Evolutionary conservation across 2,888 invertebrate species (phyloP), one percentile per base, ranked within the genome.

Genomic region (Ceraclea dissimilis): DNA sequence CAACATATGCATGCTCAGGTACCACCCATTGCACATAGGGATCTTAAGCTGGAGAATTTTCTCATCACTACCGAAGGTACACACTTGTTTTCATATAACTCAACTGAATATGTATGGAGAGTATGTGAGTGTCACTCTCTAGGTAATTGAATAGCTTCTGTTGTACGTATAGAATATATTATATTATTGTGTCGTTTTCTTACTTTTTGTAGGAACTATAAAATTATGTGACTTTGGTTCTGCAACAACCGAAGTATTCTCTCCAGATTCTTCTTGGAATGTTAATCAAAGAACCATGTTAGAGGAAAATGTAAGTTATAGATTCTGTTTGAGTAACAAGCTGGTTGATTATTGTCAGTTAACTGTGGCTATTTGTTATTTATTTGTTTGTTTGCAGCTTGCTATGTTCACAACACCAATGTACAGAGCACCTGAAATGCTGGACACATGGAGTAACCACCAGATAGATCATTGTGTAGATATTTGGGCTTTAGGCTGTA

Each of bases 191-290:
- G 10, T 26, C 26, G 26, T 10, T 26, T 6, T 26, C 26, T 26
- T 26, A 26, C 13, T 43, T 8, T 16, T n/a, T 46, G 10, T 13
- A 78, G 78, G 78, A 71, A 72, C 79, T 66, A 84, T 98, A 49
- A 98, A 97, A 72, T 77, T 98, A 61, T 99, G 98, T 77, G 98
- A 98, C 78, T 98, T 98, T 76, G 98, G 98, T 21, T 96, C 96
- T 62, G 89, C 95, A 1, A 94, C 95, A 13, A 86, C 85, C 13
- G 88, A 92, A 67, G 76, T 84, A 51, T 88, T 85, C 69, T 70
- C 82, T 51, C 96, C 96, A 10, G 92, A 94, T 71, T 81, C 87
- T 20, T 85, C 87, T 47, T 98, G 98, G 98, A 89, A 88, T 66
- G 93, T 93, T 39, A 88, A 91, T 69, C 91, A 92, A 75, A 82